Evolutionary conservation across 2,797 vertebrate species (phyloP), one percentile per base, ranked within the genome.

Genomic region (Notolepis coatsorum): DNA sequence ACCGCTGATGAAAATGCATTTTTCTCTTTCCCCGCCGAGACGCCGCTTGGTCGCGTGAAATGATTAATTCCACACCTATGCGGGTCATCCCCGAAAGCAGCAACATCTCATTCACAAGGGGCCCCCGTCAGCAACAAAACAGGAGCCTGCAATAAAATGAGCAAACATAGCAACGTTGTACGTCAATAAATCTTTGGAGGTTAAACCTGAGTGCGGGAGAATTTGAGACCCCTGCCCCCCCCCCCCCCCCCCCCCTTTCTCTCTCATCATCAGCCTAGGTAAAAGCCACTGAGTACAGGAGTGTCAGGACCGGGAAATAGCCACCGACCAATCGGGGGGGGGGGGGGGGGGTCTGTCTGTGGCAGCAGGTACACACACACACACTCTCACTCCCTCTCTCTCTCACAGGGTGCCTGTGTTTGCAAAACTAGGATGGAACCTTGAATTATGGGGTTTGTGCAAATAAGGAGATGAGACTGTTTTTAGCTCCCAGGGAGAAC

Each of bases 1-100:
- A 78, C 43, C 50, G 62, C 42, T 82, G 82, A 87, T 90, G 84
- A 86, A 89, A 88, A 88, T 59, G 79, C 78, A 65, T 77, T 73
- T 75, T 74, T 74, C 79, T 73, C 79, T 73, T 73, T 59, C 68
- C 73, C 74, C 54, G 42, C 70, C 35, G 62, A 81, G 85, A 88
- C 80, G 73, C 80, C 81, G 71, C 88, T 88, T 86, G 84, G 84
- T 88, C 68, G 77, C 60, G 84, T 76, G 88, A 84, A 88, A 88
- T 91, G 91, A 92, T 91, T 92, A 90, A 92, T 92, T 89, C 89
- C 84, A 77, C 87, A 84, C 84, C 57, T 84, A 89, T 90, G 80
- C 91, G 80, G 91, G 91, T 91, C 91, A 90, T 89, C 84, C 77
- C 82, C 75, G 85, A 82, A 86, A 91, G 84, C 88, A 81, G 88